Evolutionary conservation across 2,113 vertebrate species (phyloP), one percentile per base, ranked within the genome.

Genomic region (Pollimyrus isidori): DNA sequence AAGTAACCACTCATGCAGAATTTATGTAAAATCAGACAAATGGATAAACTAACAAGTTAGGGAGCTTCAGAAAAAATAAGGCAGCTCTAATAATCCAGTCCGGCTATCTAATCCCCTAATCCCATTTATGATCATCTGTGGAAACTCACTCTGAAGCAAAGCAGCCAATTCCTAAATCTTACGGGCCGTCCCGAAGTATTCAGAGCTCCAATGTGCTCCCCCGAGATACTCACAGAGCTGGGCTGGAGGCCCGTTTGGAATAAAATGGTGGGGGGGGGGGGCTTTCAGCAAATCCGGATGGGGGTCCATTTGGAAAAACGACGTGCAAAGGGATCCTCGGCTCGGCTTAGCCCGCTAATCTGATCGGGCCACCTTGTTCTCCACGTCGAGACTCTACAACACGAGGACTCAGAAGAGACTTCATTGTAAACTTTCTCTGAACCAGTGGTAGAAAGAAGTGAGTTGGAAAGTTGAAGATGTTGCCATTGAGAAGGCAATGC

Each of bases 41-140:
- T 45, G 56, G 86, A 62, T 52, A 87, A 87, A 87, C 30, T 87
- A 87, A 87, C 87, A 58, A 87, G 53, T 87, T 62, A 56, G 49
- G 56, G 56, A 87, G 50, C 50, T 52, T 87, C 49, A 53, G 85
- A 87, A 49, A 65, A 53, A 87, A 87, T 87, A 62, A 65, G 58
- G 39, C 56, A 39, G 30, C 56, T 50, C 21, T 65, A 87, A 65
- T 87, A 87, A 87, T 87, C 87, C 56, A 87, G 56, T 65, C 56
- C 35, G 53, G 53, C 52, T 65, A 87, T 65, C 52, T 65, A 87
- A 87, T 87, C 87, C 87, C 52, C 52, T 62, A 87, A 87, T 87
- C 87, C 87, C 87, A 65, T 87, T 87, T 87, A 21, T 87, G 53
- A 87, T 87, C 87, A 87, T 87, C 53, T 87, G 52, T 52, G 58